Evolutionary conservation across 1,140 invertebrate species (phyloP).

Genomic region (Tetranychus urticae): DNA sequence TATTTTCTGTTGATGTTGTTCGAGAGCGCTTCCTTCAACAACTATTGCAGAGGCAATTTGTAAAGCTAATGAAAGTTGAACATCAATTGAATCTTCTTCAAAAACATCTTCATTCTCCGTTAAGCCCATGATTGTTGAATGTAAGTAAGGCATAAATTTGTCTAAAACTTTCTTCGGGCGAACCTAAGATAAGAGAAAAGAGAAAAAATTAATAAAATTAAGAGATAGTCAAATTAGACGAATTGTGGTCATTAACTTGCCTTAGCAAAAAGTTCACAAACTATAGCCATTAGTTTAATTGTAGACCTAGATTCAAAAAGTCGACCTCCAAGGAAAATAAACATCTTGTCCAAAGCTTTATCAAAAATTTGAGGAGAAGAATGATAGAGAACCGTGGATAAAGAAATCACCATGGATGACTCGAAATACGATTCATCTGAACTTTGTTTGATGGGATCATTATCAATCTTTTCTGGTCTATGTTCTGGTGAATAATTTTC

Average conservation of each 20-base stretch:
- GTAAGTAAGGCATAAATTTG: constrained; percentile 42
- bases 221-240: not conserved
- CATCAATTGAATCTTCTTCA: constrained; percentile 47
- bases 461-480: constrained; percentile 10
- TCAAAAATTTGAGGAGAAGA: constrained; percentile 28
- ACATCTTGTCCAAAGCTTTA: constrained; percentile 44
- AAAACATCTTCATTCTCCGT: constrained; percentile 32
- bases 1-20: constrained; percentile 34
- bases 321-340: constrained; percentile 39
- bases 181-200: constrained; percentile 19
- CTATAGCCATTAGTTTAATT: constrained; percentile 42
- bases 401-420: constrained; percentile 37
- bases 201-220: constrained; percentile 8
- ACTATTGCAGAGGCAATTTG: constrained; percentile 41
- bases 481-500: constrained; percentile 43
- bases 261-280: constrained; percentile 41
- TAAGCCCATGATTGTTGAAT: constrained; percentile 29
- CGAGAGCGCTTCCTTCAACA: constrained; percentile 31
- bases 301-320: constrained; percentile 58
- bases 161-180: constrained; percentile 37
- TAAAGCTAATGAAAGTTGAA: constrained; percentile 50
- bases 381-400: constrained; percentile 36
- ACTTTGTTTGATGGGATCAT: constrained; percentile 31
- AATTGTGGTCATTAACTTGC: constrained; percentile 17
- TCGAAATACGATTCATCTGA: constrained; percentile 43